phyloP scores from a whole-genome alignment of 2,888 invertebrate genomes.

The Ormyrus thymus region DNA sequence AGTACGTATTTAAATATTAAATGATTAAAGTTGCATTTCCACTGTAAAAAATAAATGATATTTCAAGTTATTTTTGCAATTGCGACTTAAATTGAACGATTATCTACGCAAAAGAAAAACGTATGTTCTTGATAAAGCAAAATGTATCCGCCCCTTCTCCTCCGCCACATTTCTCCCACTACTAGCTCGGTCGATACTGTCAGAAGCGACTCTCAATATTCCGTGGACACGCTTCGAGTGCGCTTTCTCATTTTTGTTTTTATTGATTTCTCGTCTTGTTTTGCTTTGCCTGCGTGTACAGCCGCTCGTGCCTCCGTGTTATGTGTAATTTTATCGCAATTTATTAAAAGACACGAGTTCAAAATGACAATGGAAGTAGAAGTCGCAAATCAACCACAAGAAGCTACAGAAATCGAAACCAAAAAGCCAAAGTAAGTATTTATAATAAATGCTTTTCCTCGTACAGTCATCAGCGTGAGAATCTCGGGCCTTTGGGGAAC shows the following conservation, averaged over 20 bases:
- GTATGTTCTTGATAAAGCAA: too few species aligned
- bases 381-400: conserved; percentile 29
- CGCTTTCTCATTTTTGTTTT: conserved; percentile 40
- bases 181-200: neutral
- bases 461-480: conserved; percentile 28
- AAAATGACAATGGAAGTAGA: conserved; percentile 49
- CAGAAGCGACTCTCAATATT: neutral
- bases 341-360: neutral
- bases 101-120: too few species aligned
- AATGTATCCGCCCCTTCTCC: too few species aligned
- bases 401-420: conserved; percentile 32
- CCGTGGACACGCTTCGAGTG: neutral
- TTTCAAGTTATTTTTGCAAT: too few species aligned
- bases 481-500: conserved; percentile 41
- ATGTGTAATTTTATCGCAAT: conserved; percentile 11
- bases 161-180: neutral
- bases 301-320: neutral
- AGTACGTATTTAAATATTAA: too few species aligned
- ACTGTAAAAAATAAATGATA: too few species aligned
- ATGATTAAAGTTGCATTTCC: too few species aligned
- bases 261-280: conserved; percentile 46
- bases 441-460: neutral
- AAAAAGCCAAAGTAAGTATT: conserved; percentile 41
- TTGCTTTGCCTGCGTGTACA: conserved; percentile 38
- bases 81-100: too few species aligned